A percentile compares a stretch with the other conserved stretches of the same genome.
Evolutionary conservation across 2,797 vertebrate species (phyloP).

Genomic region (Liparis tanakae): DNA sequence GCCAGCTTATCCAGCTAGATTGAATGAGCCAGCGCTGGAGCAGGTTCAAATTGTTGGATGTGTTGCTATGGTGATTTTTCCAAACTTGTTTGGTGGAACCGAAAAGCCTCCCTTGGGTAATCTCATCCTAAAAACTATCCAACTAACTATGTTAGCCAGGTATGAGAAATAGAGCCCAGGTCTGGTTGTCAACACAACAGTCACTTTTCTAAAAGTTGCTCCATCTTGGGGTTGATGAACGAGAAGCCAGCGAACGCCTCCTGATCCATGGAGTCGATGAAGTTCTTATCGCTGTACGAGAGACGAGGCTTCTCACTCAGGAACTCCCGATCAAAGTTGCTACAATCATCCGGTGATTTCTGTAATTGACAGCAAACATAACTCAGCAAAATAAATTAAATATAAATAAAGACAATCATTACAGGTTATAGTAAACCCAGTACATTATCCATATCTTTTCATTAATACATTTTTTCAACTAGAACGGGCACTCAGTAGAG

Average conservation of each 20-base stretch:
- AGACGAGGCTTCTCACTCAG: slow-evolving; percentile 95
- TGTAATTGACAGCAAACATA: slow-evolving; percentile 67
- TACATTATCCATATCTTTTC: neutral
- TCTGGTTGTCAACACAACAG: slow-evolving; percentile 10
- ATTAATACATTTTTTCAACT: neutral
- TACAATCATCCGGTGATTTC: slow-evolving; percentile 94
- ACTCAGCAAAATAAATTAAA: slow-evolving; percentile 17
- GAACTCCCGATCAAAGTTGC: slow-evolving; percentile 98
- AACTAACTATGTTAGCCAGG: no score
- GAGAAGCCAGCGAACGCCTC: slow-evolving; percentile 93
- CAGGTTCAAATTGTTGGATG: no score
- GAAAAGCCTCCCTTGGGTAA: no score
- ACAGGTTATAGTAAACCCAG: neutral
- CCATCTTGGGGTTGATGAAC: slow-evolving; percentile 94
- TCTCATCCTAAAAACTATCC: no score
- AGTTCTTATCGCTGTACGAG: slow-evolving; percentile 94
- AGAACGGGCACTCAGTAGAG: no score
- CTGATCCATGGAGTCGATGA: slow-evolving; percentile 99
- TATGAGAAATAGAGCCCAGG: neutral
- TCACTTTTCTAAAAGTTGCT: slow-evolving; percentile 90
- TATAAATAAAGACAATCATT: neutral
- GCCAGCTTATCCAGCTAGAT: no score
- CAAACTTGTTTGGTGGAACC: no score
- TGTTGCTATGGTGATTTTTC: no score
- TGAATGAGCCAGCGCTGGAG: no score